Conservation (phyloP, 2,888 invertebrate genomes). For the Torymus aiolomorphi region DNA sequence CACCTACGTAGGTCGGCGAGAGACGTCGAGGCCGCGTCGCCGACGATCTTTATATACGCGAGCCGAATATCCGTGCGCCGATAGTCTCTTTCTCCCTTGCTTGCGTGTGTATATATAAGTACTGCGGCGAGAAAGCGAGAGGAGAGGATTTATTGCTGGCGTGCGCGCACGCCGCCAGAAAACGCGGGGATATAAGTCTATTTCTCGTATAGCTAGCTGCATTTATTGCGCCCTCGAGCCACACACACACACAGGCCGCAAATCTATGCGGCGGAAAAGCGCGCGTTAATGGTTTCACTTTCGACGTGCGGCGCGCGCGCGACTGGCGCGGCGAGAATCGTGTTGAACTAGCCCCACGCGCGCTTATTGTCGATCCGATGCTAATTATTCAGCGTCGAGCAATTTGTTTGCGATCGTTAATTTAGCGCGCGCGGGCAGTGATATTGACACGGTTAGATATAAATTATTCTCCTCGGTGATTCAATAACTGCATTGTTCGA, state of each 20-base stretch:
- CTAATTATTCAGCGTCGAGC: slow-evolving; percentile 35
- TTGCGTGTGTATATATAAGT: too few relatives aligned
- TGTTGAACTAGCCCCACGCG: neutral
- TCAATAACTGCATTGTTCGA: too few relatives aligned
- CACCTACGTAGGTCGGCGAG: slow-evolving; percentile 6
- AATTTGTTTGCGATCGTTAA: slow-evolving; percentile 27
- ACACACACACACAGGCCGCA: too few relatives aligned
- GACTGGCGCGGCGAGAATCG: neutral
- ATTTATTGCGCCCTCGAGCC: slow-evolving; percentile 11
- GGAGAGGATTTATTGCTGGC: slow-evolving; percentile 38
- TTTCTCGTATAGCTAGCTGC: slow-evolving; percentile 13
- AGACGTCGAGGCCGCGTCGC: neutral
- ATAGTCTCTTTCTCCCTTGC: too few relatives aligned
- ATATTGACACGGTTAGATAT: too few relatives aligned
- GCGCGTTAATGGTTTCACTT: slow-evolving; percentile 40
- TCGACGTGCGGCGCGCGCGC: slow-evolving; percentile 4
- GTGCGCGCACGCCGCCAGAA: neutral
- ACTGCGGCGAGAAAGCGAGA: slow-evolving; percentile 9
- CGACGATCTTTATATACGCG: slow-evolving; percentile 32
- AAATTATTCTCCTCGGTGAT: too few relatives aligned
- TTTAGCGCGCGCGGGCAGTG: too few relatives aligned
- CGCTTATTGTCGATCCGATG: slow-evolving; percentile 14
- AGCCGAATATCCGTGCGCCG: slow-evolving; percentile 22
- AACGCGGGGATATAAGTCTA: slow-evolving; percentile 24
- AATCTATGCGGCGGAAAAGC: neutral